phyloP scores from a whole-genome alignment of 2,888 invertebrate species.

The Eumacrocentrus americanus region DNA sequence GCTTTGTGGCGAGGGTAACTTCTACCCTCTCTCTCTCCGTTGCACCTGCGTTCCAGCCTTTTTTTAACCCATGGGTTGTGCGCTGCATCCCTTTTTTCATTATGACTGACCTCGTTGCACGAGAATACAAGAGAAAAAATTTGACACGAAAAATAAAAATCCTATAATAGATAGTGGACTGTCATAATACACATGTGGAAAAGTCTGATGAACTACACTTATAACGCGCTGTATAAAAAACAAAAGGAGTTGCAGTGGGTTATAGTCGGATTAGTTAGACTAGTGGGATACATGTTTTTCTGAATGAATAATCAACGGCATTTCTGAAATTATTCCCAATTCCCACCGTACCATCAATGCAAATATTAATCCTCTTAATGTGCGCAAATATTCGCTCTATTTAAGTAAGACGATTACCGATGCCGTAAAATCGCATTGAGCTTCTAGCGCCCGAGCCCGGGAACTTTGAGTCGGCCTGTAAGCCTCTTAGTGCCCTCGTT shows the following conservation, averaged over 20 bases:
- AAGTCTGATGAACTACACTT: no score
- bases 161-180: no score
- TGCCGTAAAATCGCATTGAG: neutral
- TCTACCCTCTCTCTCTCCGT: neutral
- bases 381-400: neutral
- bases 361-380: neutral
- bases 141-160: no score
- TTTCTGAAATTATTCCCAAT: no score
- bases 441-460: neutral
- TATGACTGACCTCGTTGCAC: no score
- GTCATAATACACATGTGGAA: no score
- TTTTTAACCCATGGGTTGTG: neutral
- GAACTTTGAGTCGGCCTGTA: constrained; percentile 2
- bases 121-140: no score
- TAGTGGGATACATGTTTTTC: no score
- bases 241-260: no score
- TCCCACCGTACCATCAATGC: neutral
- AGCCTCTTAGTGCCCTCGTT: constrained; percentile 3
- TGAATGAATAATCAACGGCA: no score
- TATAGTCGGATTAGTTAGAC: no score
- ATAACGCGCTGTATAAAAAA: no score
- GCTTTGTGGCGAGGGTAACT: constrained; percentile 35
- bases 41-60: neutral
- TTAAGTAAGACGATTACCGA: neutral
- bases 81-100: neutral